Evolutionary conservation across 2,888 invertebrate genomes (phyloP).

Genomic region (Polyommatus icarus): DNA sequence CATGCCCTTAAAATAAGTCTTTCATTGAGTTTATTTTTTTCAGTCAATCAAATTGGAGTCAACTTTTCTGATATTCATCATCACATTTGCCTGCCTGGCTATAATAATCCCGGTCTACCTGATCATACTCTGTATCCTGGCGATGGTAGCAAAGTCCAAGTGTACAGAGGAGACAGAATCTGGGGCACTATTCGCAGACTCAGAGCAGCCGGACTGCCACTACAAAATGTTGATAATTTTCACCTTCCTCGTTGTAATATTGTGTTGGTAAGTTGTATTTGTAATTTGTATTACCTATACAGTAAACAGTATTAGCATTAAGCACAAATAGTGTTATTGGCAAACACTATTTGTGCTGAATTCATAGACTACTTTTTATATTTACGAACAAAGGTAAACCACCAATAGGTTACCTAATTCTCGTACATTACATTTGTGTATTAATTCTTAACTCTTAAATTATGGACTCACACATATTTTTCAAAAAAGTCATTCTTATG

Average conservation of each 20-base stretch:
- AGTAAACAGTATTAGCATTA: no score
- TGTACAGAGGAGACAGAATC: conserved; percentile 66
- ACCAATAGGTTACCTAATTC: no score
- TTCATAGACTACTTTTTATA: no score
- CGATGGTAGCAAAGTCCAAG: conserved; percentile 66
- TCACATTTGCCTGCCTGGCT: conserved; percentile 82
- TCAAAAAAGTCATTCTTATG: no score
- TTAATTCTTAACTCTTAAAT: no score
- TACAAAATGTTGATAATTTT: conserved; percentile 62
- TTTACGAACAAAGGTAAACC: no score
- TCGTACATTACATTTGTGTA: no score
- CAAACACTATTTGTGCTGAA: no score
- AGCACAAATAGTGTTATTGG: no score
- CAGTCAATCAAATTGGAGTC: conserved; percentile 87
- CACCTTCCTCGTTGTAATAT: conserved; percentile 63
- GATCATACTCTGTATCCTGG: conserved; percentile 76
- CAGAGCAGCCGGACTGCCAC: conserved; percentile 63
- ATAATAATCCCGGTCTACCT: conserved; percentile 82
- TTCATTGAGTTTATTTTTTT: conserved; percentile 46
- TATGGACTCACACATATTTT: no score
- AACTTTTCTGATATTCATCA: conserved; percentile 83
- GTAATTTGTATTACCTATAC: no score
- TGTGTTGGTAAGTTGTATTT: conserved; percentile 68
- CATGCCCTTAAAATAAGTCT: neutral
- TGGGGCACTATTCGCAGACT: conserved; percentile 65